Percentiles rank a stretch among this genome's conserved stretches.
These are phyloP conservation scores for Drosophila neonasuta DNA, from an alignment of 2,888 invertebrate species.

Conservation along the genomic window DNA sequence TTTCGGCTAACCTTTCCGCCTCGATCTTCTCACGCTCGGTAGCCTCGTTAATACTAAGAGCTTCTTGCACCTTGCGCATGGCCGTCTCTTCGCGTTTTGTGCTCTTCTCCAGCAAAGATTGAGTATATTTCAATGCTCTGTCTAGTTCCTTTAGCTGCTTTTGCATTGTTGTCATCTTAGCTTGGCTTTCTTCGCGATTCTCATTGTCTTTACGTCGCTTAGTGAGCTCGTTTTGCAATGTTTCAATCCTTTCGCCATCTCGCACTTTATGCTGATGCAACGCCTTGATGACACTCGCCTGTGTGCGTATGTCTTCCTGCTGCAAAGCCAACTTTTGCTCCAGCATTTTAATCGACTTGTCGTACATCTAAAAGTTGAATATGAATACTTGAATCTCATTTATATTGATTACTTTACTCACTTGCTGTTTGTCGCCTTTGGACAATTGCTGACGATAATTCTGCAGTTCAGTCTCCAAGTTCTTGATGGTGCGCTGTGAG, in stretches of 20 bases:
- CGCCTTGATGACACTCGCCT: slow-evolving; percentile 48
- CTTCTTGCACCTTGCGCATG: slow-evolving; percentile 84
- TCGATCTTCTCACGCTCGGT: slow-evolving; percentile 85
- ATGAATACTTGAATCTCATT: not conserved
- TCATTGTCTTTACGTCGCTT: not conserved
- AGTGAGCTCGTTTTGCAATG: slow-evolving; percentile 58
- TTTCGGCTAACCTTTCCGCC: slow-evolving; percentile 83
- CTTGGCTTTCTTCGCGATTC: slow-evolving; percentile 15
- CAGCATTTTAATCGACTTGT: slow-evolving; percentile 84
- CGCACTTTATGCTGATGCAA: slow-evolving; percentile 66
- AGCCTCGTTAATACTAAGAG: slow-evolving; percentile 84
- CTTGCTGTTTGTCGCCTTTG: slow-evolving; percentile 49
- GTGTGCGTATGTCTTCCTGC: slow-evolving; percentile 36
- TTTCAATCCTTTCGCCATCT: slow-evolving; percentile 47
- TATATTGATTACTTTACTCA: slow-evolving; percentile 38
- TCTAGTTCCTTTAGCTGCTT: slow-evolving; percentile 80
- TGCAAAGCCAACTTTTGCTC: slow-evolving; percentile 64
- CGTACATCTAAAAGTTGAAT: slow-evolving; percentile 81
- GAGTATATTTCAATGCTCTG: slow-evolving; percentile 81
- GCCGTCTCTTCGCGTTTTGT: slow-evolving; percentile 83
- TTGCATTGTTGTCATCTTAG: slow-evolving; percentile 61
- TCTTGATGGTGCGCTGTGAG: slow-evolving; percentile 86
- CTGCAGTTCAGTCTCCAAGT: slow-evolving; percentile 86
- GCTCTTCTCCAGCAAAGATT: slow-evolving; percentile 80
- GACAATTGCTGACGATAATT: slow-evolving; percentile 81